These are phyloP conservation scores for Neodiprion pinetum DNA, from an alignment of 1,140 invertebrate genomes.

Conservation along the genomic window DNA sequence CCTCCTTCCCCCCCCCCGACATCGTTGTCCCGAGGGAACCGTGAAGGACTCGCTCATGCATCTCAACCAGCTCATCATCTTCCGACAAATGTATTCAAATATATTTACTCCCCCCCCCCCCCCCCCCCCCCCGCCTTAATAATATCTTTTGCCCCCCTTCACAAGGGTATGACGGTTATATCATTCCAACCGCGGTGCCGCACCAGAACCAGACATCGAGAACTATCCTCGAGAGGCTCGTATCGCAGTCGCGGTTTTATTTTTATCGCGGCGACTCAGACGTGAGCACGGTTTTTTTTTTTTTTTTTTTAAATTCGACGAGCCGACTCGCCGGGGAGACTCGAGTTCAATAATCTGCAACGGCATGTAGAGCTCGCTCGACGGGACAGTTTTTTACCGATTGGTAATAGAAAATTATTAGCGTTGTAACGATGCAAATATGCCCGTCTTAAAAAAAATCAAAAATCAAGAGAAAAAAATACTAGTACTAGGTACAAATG, in stretches of 20 bases:
- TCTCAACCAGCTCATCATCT: slow-evolving; percentile 35
- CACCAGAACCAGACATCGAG: neutral
- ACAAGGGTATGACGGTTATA: neutral
- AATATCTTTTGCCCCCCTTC: neutral
- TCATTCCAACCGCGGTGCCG: neutral
- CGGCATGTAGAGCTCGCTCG: too few species aligned
- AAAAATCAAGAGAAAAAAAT: too few species aligned
- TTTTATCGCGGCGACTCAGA: too few species aligned
- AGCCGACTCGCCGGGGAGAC: too few species aligned
- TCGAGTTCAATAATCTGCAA: too few species aligned
- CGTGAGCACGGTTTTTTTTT: too few species aligned
- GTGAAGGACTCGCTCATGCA: slow-evolving; percentile 30
- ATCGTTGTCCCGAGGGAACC: neutral
- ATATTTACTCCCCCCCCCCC: slow-evolving; percentile 33
- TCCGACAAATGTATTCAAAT: slow-evolving; percentile 45
- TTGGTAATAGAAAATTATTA: too few species aligned
- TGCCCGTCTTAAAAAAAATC: too few species aligned
- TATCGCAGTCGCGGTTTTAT: neutral
- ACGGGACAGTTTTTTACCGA: too few species aligned
- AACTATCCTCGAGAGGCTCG: neutral
- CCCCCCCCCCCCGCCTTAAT: neutral
- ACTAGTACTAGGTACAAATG: too few species aligned
- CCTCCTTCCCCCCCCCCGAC: neutral
- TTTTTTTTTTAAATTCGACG: too few species aligned
- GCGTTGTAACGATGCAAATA: too few species aligned